These are phyloP conservation scores for Mythimna impura DNA, from an alignment of 2,888 invertebrate species.

Conservation along the genomic window DNA sequence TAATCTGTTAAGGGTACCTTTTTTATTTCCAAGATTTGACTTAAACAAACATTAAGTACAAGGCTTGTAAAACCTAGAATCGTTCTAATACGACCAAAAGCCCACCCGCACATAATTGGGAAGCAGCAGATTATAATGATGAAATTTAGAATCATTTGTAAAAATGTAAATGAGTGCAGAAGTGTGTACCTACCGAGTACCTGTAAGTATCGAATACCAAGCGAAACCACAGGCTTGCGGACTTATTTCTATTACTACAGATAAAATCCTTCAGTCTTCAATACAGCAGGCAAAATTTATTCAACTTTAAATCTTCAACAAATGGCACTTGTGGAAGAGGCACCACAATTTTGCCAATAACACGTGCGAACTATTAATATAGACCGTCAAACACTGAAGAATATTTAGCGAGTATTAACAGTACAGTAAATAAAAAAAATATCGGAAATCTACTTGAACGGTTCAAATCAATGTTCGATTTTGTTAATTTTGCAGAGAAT, in stretches of 20 bases:
- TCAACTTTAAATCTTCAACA: no score
- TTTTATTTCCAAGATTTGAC: no score
- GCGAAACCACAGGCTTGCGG: slow-evolving; percentile 36
- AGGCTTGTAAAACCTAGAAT: no score
- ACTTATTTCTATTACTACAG: neutral
- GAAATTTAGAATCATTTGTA: neutral
- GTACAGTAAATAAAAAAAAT: no score
- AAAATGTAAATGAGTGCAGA: neutral
- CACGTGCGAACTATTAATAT: no score
- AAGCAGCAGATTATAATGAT: neutral
- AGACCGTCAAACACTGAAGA: no score
- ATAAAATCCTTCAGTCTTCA: neutral
- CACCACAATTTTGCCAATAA: no score
- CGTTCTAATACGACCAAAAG: neutral
- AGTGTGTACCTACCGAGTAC: neutral
- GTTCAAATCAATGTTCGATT: no score
- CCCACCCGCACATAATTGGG: neutral
- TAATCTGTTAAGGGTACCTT: no score
- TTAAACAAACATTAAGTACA: neutral
- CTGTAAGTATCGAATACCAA: slow-evolving; percentile 15
- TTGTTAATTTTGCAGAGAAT: neutral
- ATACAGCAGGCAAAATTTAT: slow-evolving; percentile 1
- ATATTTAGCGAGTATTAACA: no score
- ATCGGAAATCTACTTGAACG: neutral
- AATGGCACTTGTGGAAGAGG: no score